Percentiles rank a stretch among this genome's conserved stretches.
Evolutionary conservation across 2,113 vertebrate species (phyloP).

Genomic region (Onychorhynchus coronatus): DNA sequence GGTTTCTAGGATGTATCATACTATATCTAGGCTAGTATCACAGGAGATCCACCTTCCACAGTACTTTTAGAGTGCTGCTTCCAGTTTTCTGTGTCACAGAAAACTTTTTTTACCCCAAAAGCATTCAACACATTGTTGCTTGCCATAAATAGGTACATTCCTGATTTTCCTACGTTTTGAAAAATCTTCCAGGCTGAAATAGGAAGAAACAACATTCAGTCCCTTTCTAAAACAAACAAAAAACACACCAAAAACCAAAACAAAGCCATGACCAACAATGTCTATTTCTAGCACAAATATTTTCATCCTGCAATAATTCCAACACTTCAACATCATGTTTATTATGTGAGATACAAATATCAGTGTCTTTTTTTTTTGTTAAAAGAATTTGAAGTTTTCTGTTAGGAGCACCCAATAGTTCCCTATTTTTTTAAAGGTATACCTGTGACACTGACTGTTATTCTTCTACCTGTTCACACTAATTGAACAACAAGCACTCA

Average conservation of each 20-base stretch:
- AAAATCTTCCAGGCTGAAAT: neutral
- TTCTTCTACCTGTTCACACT: neutral
- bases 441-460: neutral
- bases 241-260: neutral
- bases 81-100: neutral
- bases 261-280: rapidly evolving
- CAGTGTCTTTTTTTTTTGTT: neutral
- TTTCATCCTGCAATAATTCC: neutral
- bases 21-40: neutral
- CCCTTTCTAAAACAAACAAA: neutral
- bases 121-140: neutral
- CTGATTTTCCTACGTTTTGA: neutral
- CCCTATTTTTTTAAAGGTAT: neutral
- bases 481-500: neutral
- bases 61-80: neutral
- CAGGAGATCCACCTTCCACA: neutral
- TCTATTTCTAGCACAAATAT: neutral
- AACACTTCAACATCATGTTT: neutral
- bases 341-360: neutral
- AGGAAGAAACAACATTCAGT: neutral
- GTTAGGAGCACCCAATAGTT: neutral
- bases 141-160: neutral
- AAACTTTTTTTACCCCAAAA: neutral
- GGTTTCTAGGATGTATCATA: neutral
- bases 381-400: neutral